Evolutionary conservation across 2,797 vertebrate species (phyloP).

Genomic region (Taenioides sp.): DNA sequence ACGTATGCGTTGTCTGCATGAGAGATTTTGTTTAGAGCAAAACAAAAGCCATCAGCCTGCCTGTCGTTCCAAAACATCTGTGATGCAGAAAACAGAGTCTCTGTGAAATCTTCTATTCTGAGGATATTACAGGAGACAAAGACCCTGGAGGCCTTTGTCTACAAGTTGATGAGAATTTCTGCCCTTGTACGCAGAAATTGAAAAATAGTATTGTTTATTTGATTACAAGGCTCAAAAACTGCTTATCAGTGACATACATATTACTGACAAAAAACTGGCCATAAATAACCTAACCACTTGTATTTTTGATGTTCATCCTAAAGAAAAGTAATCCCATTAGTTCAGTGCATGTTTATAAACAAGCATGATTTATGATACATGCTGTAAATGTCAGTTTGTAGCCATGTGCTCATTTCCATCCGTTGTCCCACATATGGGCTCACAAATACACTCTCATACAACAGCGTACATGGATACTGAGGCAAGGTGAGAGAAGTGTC

Average conservation of each 20-base stretch:
- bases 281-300: not conserved
- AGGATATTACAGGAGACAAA: slow-evolving; percentile 44
- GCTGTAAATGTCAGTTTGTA: too few species aligned
- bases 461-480: too few species aligned
- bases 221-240: slow-evolving; percentile 38
- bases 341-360: too few species aligned
- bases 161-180: slow-evolving; percentile 55
- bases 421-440: too few species aligned
- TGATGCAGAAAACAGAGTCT: slow-evolving; percentile 43
- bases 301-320: not conserved
- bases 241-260: slow-evolving; percentile 19
- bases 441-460: too few species aligned
- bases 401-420: too few species aligned
- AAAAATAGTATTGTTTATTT: slow-evolving; percentile 41
- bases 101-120: slow-evolving; percentile 45
- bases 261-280: slow-evolving; percentile 10
- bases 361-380: too few species aligned
- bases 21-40: slow-evolving; percentile 46
- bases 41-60: slow-evolving; percentile 49
- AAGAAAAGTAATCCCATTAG: not conserved
- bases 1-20: slow-evolving; percentile 43
- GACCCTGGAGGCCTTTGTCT: slow-evolving; percentile 57
- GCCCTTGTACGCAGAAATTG: slow-evolving; percentile 44
- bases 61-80: slow-evolving; percentile 43
- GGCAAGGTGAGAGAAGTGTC: too few species aligned